Base-by-base conservation (phyloP, 2,113 vertebrate genomes). In the Heterochromis multidens region DNA sequence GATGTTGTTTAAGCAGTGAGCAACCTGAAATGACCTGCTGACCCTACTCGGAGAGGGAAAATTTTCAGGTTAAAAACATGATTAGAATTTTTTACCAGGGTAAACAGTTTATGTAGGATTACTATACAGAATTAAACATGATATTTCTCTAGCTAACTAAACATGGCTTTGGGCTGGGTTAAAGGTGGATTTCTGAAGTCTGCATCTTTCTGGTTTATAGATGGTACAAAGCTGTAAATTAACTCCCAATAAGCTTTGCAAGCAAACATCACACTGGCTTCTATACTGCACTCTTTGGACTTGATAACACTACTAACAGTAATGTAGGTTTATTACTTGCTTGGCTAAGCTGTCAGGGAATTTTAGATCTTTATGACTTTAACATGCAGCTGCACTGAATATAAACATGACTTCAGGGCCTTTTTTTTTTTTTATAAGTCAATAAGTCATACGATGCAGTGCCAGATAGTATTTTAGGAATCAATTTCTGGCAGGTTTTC, bases 391-490 rank as follows among this genome's bases (percentile, higher is more conserved):
- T 43, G 37, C 57, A 83, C 58, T 83, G 52, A 77, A 84, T 37
- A 46, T 33, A 90, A 82, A 72, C 31, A 57, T 58, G 63, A 87
- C 57, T 81, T 80, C 57, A 77, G 62, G 84, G 67, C 67, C 10
- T 0, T 29, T 78, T 77, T 59, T 31, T 2, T 77, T 19, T 13
- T 31, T 54, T 80, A 25, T 17, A 13, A 11, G 16, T 23, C 23
- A 86, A 19, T 57, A 60, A 80, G 80, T 77, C 23, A 60, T 27
- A 14, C 74, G 54, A 82, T 37, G 58, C 54, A 9, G 14, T 6
- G 27, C 77, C 86, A 87, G 79, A 85, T 88, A 77, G 80, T 89
- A 67, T 87, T 80, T 81, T 33, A 83, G 81, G 81, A 85, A 80
- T 87, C 23, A 62, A 67, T 84, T 56, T 43, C 67, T 74, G 77